Base-by-base conservation (phyloP, 2,888 invertebrate species). In the Drosophila mimica region DNA sequence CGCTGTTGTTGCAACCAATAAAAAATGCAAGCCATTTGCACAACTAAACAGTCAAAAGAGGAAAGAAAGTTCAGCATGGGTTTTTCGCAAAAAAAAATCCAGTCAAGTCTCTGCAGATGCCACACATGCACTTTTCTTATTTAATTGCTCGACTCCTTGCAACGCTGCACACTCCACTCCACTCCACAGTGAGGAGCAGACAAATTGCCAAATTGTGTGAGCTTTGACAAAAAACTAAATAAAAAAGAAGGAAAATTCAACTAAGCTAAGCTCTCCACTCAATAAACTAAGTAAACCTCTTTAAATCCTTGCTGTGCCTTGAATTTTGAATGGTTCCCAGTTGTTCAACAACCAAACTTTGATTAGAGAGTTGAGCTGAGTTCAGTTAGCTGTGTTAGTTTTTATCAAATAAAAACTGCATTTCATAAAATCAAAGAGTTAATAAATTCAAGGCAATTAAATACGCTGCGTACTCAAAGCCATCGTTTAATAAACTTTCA, bases 61-160 rank as follows among this genome's bases (percentile, higher is more conserved):
- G 13, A 36, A 15, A 34, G 4, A 30, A 31, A 15, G 25, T 8
- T 46, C 15, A 46, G 8, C 15, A 25, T 15, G 46, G 66, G 34
- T 25, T 53, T 20, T 15, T 15, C 33, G 25, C 25, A 25, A 25
- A 25, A 25, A 51, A 31, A 43, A 81, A 57, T 17, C 0, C 25
- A 31, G 13, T 33, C 36, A 31, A 30, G 38, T 68, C 69, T 40
- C 34, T 40, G 34, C 54, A 57, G 15, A 34, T 53, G 34, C 25
- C 9, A 33, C 8, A 15, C 46, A 15, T 25, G 20, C 4, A 28
- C 15, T 46, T 25, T 46, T 15, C 8, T 25, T 25, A 15, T 25
- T 46, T 46, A 46, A 46, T 46, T 46, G 46, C 8, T 15, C 15
- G 15, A 46, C 46, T 46, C 3, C 11, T 3, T 6, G 43, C 15